Conservation (phyloP, 2,797 vertebrate genomes). For the Sylvilagus floridanus region DNA sequence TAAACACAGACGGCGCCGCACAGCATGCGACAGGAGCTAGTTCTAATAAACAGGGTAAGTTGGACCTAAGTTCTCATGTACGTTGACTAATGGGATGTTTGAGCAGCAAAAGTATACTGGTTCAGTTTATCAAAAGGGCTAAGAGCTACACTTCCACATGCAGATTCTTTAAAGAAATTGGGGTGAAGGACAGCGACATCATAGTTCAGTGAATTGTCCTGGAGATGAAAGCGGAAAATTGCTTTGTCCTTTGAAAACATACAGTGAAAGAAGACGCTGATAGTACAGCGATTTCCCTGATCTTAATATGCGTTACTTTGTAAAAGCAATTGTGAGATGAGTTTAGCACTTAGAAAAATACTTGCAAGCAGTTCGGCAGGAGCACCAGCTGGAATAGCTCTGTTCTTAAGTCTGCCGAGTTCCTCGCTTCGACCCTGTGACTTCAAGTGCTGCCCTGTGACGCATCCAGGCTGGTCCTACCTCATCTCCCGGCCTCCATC, state of each 20-base stretch:
- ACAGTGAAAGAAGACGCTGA: background rate
- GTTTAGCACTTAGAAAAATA: no score
- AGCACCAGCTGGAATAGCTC: background rate
- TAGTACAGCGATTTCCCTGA: no score
- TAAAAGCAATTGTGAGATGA: no score
- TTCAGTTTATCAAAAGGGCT: background rate
- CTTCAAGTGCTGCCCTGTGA: background rate
- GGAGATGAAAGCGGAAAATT: background rate
- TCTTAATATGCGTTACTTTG: no score
- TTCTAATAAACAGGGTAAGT: background rate
- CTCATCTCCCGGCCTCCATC: background rate
- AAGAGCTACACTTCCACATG: background rate
- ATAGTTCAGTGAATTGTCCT: background rate
- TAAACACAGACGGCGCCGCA: background rate
- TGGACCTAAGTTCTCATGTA: background rate
- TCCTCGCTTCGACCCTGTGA: background rate
- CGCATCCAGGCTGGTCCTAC: background rate
- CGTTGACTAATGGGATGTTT: background rate
- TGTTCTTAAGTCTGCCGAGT: background rate
- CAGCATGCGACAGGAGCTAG: background rate
- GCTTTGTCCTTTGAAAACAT: background rate
- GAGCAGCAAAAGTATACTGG: background rate
- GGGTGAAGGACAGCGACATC: background rate
- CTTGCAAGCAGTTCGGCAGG: background rate
- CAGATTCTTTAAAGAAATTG: background rate